Percentiles rank a stretch among this genome's conserved stretches.
Evolutionary conservation across 1,140 invertebrate genomes (phyloP).

Genomic region (Rhizoglyphus robini): DNA sequence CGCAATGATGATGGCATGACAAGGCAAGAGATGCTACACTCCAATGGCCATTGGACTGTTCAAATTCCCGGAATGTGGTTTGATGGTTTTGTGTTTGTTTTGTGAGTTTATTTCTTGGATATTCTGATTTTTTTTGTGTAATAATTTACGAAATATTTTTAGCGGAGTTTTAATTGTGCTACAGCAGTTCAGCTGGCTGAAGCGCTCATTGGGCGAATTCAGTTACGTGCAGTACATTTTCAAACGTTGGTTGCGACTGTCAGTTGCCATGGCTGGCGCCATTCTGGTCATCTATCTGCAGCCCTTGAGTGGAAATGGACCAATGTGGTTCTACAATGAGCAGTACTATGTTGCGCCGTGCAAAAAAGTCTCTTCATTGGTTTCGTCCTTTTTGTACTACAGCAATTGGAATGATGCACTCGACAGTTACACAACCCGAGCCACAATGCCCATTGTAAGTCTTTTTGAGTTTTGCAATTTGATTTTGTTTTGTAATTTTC

Average conservation of each 20-base stretch:
- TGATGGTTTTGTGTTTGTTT: conserved; percentile 1
- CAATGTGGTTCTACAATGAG: background rate
- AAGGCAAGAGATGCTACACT: background rate
- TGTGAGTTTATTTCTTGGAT: too few relatives aligned
- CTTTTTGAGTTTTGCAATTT: too few relatives aligned
- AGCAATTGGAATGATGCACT: conserved; percentile 7
- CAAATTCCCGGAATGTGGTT: background rate
- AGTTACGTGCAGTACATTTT: conserved; percentile 15
- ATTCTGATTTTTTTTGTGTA: background rate
- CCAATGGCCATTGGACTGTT: background rate
- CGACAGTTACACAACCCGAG: background rate
- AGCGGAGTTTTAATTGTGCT: background rate
- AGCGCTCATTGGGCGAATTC: background rate
- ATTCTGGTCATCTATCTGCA: conserved; percentile 14
- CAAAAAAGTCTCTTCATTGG: background rate
- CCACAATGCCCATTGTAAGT: background rate
- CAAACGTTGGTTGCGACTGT: conserved; percentile 14
- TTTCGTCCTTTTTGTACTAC: conserved; percentile 13
- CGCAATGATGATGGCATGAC: background rate
- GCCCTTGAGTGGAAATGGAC: conserved; percentile 10
- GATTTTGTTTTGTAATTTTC: background rate
- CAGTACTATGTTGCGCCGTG: background rate
- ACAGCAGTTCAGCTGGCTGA: background rate
- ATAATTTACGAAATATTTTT: background rate
- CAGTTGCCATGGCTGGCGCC: background rate